Evolutionary conservation across 2,888 invertebrate species (phyloP).

Genomic region (Leptothorax acervorum): DNA sequence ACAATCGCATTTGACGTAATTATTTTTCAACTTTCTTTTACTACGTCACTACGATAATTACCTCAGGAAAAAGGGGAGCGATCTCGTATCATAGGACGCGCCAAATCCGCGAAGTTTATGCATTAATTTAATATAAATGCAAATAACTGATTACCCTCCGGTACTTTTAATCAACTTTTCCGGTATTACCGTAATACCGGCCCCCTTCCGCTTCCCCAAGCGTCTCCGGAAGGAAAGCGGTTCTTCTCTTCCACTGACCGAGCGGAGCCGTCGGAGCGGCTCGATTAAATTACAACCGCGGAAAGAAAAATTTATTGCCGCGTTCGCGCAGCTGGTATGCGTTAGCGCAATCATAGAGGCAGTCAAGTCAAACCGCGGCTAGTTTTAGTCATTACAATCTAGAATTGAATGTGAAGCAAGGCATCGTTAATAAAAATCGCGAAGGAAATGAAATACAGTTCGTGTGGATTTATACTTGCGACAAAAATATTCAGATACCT

Average conservation of each 20-base stretch:
- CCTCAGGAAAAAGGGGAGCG: not conserved
- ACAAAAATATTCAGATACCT: not conserved
- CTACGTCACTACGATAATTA: not conserved
- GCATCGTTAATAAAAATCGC: not conserved
- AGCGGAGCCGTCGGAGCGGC: conserved; percentile 49
- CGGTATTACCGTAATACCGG: conserved; percentile 50
- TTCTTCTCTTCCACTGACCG: conserved; percentile 49
- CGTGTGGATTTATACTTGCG: not conserved
- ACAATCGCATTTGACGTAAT: not conserved
- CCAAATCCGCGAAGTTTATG: not conserved
- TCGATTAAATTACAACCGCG: conserved; percentile 60
- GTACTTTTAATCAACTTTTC: conserved; percentile 62
- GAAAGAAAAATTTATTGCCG: conserved; percentile 49
- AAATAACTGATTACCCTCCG: conserved; percentile 47
- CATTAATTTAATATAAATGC: conserved; percentile 51
- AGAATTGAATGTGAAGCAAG: not conserved
- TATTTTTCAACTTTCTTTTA: not conserved
- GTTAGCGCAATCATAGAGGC: conserved; percentile 3
- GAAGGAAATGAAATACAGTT: not conserved
- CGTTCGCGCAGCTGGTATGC: conserved; percentile 4
- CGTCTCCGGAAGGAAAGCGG: conserved; percentile 70
- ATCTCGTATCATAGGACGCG: not conserved
- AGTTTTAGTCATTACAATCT: not conserved
- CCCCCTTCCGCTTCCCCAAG: conserved; percentile 37
- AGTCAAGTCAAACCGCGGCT: conserved; percentile 18